Evolutionary conservation across 2,888 invertebrate genomes (phyloP).

Genomic region (Acleris emargana): DNA sequence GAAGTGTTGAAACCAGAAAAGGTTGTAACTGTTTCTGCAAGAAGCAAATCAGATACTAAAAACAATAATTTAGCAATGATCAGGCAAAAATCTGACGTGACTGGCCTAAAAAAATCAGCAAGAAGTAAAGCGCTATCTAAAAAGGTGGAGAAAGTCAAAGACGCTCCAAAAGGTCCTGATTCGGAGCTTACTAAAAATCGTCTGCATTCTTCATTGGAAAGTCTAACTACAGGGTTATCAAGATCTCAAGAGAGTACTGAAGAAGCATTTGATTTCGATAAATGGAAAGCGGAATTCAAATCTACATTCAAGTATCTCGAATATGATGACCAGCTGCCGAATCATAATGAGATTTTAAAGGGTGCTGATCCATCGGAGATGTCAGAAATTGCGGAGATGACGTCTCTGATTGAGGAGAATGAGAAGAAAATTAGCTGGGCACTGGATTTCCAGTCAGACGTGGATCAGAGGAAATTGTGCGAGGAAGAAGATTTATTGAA

Average conservation of each 20-base stretch:
- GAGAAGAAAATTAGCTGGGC: conserved; percentile 84
- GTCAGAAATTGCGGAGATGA: conserved; percentile 81
- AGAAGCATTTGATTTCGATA: conserved; percentile 74
- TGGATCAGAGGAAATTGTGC: conserved; percentile 88
- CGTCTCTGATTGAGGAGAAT: conserved; percentile 80
- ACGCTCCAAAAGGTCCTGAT: conserved; percentile 53
- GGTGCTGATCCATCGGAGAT: conserved; percentile 76
- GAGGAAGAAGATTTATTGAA: conserved; percentile 91
- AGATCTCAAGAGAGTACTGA: conserved; percentile 74
- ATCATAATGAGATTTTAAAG: conserved; percentile 71
- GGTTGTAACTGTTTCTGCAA: conserved; percentile 44
- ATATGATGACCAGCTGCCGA: conserved; percentile 70
- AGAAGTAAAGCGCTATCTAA: conserved; percentile 62
- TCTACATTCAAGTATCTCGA: conserved; percentile 72
- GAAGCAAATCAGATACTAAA: conserved; percentile 61
- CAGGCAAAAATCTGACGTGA: conserved; percentile 85
- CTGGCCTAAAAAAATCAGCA: conserved; percentile 80
- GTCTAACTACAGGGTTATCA: conserved; percentile 68
- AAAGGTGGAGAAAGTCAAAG: conserved; percentile 63
- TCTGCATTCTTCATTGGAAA: conserved; percentile 75
- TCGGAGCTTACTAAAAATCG: conserved; percentile 69
- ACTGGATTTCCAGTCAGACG: conserved; percentile 86
- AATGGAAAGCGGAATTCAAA: conserved; percentile 75
- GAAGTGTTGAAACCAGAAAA: conserved; percentile 42
- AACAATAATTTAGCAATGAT: conserved; percentile 67